Base-by-base conservation (phyloP, 2,113 vertebrate genomes). In the Takifugu flavidus region DNA sequence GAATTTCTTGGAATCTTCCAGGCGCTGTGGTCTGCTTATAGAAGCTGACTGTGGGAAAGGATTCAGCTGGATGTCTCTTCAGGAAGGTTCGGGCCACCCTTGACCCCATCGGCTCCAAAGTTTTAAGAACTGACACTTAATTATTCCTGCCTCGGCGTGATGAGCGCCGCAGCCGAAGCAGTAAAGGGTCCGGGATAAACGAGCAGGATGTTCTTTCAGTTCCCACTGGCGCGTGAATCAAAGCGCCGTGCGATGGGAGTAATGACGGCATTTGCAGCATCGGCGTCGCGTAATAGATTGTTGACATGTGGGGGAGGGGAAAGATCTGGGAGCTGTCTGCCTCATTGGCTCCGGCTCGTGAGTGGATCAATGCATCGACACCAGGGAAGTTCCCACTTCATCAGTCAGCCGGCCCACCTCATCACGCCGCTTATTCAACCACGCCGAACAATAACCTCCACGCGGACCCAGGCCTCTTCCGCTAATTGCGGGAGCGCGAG, bases 371-470 rank as follows among this genome's bases (percentile, higher is more conserved):
- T 87, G 76, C 70, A 75, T 82, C 42, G 77, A 83, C 65, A 62
- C 53, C 4, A 8, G 65, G 62, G 68, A 61, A 78, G 67, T 73
- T 70, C 67, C 27, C 26, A 57, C 55, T 49, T 62, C 74, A 72
- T 84, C 83, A 75, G 74, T 84, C 79, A 84, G 68, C 65, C 82
- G 25, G 67, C 69, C 77, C 65, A 68, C 85, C 78, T 87, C 78
- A 83, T 87, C 79, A 72, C 59, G 43, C 67, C 67, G 81, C 82
- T 86, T 86, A 85, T 80, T 81, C 83, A 80, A 59, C 78, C 72
- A 67, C 59, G 49, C 72, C 80, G 87, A 87, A 89, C 78, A 86
- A 82, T 74, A 81, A 82, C 74, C 80, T 77, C 73, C 65, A 72
- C 67, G 71, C 64, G 43, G 65, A 53, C 64, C 59, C 13, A 25